Conservation (phyloP, 2,888 invertebrate species). For the Euproctis similis region DNA sequence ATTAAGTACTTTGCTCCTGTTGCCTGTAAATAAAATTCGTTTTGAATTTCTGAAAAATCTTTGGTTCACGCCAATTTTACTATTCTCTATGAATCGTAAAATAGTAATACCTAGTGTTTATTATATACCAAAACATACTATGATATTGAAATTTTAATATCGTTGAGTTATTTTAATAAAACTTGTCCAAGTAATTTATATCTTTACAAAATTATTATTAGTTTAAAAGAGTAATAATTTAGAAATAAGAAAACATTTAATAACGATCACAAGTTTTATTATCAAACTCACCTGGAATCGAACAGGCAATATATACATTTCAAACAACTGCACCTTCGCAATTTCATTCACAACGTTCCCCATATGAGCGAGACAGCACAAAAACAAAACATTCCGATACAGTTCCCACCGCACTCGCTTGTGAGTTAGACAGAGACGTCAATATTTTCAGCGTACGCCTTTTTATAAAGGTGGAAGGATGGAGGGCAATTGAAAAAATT, state of each 20-base stretch:
- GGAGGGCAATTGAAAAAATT: constrained; percentile 54
- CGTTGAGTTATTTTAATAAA: too few species aligned
- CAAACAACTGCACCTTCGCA: constrained; percentile 30
- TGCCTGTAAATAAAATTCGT: too few species aligned
- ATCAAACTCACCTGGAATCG: constrained; percentile 35
- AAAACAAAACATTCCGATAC: constrained; percentile 74
- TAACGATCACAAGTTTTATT: too few species aligned
- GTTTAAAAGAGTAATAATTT: too few species aligned
- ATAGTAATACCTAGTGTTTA: too few species aligned
- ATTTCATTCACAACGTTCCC: constrained; percentile 57
- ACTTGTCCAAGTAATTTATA: too few species aligned
- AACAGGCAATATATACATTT: constrained; percentile 27
- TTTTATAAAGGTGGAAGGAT: constrained; percentile 49
- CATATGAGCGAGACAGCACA: constrained; percentile 55
- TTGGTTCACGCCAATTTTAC: not conserved
- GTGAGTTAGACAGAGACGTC: constrained; percentile 35
- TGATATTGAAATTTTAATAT: not conserved
- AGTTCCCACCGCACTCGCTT: constrained; percentile 54
- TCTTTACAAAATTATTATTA: too few species aligned
- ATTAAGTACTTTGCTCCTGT: not conserved
- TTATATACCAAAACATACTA: not conserved
- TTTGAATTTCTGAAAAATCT: too few species aligned
- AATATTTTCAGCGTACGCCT: constrained; percentile 25
- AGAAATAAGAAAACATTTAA: too few species aligned
- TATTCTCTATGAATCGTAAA: not conserved